phyloP scores from a whole-genome alignment of 1,140 invertebrate species.

The Drosophila insularis region DNA sequence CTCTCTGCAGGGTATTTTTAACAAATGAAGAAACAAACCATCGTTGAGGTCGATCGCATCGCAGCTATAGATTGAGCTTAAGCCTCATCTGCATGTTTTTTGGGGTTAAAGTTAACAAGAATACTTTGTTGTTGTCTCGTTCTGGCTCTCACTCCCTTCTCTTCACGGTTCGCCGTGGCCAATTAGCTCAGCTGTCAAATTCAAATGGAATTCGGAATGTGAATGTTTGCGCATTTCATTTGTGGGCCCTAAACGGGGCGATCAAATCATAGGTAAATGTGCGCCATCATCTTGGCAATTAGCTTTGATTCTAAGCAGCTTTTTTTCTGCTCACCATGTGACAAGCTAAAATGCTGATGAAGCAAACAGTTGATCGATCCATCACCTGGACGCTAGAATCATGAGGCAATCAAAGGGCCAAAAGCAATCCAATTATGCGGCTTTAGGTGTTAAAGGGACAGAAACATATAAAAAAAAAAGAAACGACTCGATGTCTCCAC shows the following conservation, averaged over 20 bases:
- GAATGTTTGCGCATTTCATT: background rate
- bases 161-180: slow-evolving; percentile 6
- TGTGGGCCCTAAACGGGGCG: slow-evolving; percentile 16
- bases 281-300: slow-evolving; percentile 72
- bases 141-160: background rate
- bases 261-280: slow-evolving; percentile 40
- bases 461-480: too few species aligned
- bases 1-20: background rate
- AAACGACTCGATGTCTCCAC: too few species aligned
- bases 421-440: slow-evolving; percentile 64
- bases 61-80: slow-evolving; percentile 27
- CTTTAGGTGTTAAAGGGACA: slow-evolving; percentile 36
- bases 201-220: background rate
- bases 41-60: slow-evolving; percentile 34
- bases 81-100: slow-evolving; percentile 42
- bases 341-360: slow-evolving; percentile 66
- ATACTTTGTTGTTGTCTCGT: slow-evolving; percentile 4
- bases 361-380: slow-evolving; percentile 68
- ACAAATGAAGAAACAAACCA: slow-evolving; percentile 1
- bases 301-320: slow-evolving; percentile 80
- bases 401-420: slow-evolving; percentile 37
- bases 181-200: slow-evolving; percentile 42
- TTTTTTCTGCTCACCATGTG: slow-evolving; percentile 50
- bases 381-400: slow-evolving; percentile 14
- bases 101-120: slow-evolving; percentile 64